Base-by-base conservation (phyloP, 64 coral and sea anemone genomes). In the Montipora sp. region DNA sequence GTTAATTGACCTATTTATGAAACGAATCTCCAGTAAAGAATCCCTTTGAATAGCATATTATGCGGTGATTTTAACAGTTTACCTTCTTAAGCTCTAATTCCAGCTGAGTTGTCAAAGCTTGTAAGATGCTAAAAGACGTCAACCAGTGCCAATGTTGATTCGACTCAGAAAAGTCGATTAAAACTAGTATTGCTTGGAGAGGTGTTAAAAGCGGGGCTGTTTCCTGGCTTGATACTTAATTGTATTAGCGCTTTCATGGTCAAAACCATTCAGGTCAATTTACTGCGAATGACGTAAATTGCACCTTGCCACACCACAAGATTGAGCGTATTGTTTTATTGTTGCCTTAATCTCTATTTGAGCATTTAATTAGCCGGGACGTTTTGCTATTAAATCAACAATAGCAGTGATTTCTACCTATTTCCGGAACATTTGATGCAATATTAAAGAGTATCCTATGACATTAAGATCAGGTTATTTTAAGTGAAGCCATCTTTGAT, bases 211-310 rank as follows among this genome's bases (percentile, higher is more conserved):
- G 36, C 36, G 53, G 82, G n/a, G 68, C 82, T 70, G 66, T 71
- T 71, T 85, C 46, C 50, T 85, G 14, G 20, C 65, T 71, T 85
- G 18, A 72, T 48, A 50, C 82, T 85, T 85, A 85, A 85, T 72
- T 69, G 71, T 85, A 85, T 85, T 85, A 85, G 82, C 82, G 24
- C 19, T 85, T 65, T 63, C 12, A 59, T 82, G 11, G 19, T 45
- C 16, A 8, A 50, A 66, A 70, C 49, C 21, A 6, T 11, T 85
- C 3, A 24, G n/a, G 44, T 13, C 21, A 72, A 85, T 85, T 16
- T 23, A 22, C 61, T 85, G 49, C 14, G 19, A 20, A 85, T 85
- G 82, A 72, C 46, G 82, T 71, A 8, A 14, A 22, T 71, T 15
- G 10, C 27, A 47, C 3, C 14, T 43, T 71, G 71, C 9, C n/a